A percentile compares a stretch with the other conserved stretches of the same genome.
Evolutionary conservation across 2,888 invertebrate genomes (phyloP).

Genomic region (Meteorus cinctellus): DNA sequence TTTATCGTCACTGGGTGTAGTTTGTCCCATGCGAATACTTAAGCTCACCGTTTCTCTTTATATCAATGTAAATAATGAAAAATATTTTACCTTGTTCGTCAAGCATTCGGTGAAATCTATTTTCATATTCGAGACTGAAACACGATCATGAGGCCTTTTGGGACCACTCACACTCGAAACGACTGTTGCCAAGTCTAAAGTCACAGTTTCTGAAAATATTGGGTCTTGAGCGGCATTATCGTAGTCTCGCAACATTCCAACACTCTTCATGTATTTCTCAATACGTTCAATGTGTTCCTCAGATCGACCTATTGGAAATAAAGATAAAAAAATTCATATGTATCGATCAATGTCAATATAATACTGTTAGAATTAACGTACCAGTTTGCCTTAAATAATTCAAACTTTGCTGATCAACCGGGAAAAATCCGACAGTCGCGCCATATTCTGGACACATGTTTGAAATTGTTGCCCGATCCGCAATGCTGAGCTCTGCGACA

Average conservation of each 20-base stretch:
- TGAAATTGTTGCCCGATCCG: constrained; percentile 97
- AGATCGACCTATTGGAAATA: constrained; percentile 80
- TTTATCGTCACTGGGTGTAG: constrained; percentile 70
- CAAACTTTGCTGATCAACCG: constrained; percentile 88
- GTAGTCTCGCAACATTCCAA: constrained; percentile 90
- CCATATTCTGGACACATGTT: constrained; percentile 99
- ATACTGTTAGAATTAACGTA: constrained; percentile 65
- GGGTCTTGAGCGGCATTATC: constrained; percentile 85
- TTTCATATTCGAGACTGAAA: constrained; percentile 93
- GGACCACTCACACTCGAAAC: constrained; percentile 97
- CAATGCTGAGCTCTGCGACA: constrained; percentile 91
- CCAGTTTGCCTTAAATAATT: constrained; percentile 91
- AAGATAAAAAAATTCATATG: neutral
- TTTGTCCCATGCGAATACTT: constrained; percentile 64
- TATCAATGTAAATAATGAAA: neutral
- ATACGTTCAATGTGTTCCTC: constrained; percentile 85
- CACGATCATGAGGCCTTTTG: constrained; percentile 96
- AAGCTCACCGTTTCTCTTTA: neutral
- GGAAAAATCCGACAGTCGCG: constrained; percentile 96
- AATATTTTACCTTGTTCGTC: constrained; percentile 84
- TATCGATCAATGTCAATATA: constrained; percentile 18
- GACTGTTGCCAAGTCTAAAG: constrained; percentile 89
- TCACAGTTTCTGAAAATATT: constrained; percentile 87
- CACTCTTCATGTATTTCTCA: constrained; percentile 86
- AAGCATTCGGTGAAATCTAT: constrained; percentile 90